Evolutionary conservation across 2,888 invertebrate genomes (phyloP), one percentile per base, ranked within the genome.

Genomic region (Hesperia comma): DNA sequence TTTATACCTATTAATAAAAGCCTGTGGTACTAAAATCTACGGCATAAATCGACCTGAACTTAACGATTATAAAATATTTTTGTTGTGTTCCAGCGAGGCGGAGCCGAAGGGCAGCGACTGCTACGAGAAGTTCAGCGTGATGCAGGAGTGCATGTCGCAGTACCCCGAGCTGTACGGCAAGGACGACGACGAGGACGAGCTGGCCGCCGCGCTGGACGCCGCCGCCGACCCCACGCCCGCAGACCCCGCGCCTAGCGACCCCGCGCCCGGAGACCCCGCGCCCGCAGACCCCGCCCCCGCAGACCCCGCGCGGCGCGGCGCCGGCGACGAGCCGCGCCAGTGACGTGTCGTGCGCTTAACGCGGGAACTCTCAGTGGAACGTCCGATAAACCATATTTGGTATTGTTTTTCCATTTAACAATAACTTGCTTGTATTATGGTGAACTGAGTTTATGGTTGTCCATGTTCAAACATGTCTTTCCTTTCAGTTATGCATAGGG

Each of bases 21-120:
- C 26, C 26, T 26, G 26, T 26, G 26, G 26, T 26, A 26, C 26
- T 2, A 5, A 26, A 26, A 4, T 26, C 26, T 26, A 4, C 26
- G 2, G 5, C 5, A 26, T 4, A 26, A 26, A 26, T 26, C 5
- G 2, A 26, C 26, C 26, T 26, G 5, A 26, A 26, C 26, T 26
- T 26, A 26, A 26, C 5, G 5, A 26, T 26, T 26, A n/a, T 26
- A 26, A 26, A 4, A 26, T 26, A 26, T 26, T 26, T 26, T 2
- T 4, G 3, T 4, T 26, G 26, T 5, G 5, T 26, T 63, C 15
- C 87, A 97, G 97, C 72, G 94, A 94, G 68, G 96, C 96, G 3
- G 98, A 98, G 3, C 97, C 97, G 0, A 98, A 98, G 88, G 99
- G 98, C 63, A 96, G 96, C 56, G 98, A 99, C 79, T 99, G 99